Conservation (phyloP, 2,113 vertebrate species). For the Heloderma charlesbogerti region DNA sequence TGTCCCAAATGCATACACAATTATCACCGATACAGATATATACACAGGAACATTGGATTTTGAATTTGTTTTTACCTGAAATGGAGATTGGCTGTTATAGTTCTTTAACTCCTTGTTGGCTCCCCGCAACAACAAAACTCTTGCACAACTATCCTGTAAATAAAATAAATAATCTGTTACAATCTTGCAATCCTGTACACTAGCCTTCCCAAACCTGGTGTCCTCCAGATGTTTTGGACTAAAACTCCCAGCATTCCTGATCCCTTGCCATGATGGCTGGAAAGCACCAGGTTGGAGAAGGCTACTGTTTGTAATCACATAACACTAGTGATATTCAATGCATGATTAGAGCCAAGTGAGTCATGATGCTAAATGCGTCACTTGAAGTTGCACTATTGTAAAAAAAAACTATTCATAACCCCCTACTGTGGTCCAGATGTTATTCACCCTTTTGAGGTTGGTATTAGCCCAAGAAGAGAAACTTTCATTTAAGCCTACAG, state of each 20-base stretch:
- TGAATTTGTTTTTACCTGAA: conserved; percentile 83
- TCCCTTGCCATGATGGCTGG: too few species aligned
- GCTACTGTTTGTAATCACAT: background rate
- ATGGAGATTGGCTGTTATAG: conserved; percentile 94
- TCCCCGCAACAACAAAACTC: conserved; percentile 91
- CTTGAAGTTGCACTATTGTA: background rate
- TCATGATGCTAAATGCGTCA: background rate
- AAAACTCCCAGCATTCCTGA: too few species aligned
- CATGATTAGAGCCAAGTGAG: background rate
- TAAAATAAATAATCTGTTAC: accelerated
- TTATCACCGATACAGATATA: background rate
- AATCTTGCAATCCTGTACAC: background rate
- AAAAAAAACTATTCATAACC: background rate
- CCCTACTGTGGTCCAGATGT: background rate
- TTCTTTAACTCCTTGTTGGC: conserved; percentile 95
- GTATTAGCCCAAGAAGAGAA: too few species aligned
- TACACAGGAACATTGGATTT: background rate
- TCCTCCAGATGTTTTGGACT: too few species aligned
- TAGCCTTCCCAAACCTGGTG: too few species aligned
- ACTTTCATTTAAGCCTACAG: too few species aligned
- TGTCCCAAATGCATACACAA: background rate
- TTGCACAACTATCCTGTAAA: conserved; percentile 91
- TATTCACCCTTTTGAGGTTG: too few species aligned
- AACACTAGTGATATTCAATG: background rate
- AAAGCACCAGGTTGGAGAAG: too few species aligned